Percentiles rank a stretch among this genome's conserved stretches.
Evolutionary conservation across 92 coral and sea anemone species (phyloP).

Genomic region (Heteractis magnifica): DNA sequence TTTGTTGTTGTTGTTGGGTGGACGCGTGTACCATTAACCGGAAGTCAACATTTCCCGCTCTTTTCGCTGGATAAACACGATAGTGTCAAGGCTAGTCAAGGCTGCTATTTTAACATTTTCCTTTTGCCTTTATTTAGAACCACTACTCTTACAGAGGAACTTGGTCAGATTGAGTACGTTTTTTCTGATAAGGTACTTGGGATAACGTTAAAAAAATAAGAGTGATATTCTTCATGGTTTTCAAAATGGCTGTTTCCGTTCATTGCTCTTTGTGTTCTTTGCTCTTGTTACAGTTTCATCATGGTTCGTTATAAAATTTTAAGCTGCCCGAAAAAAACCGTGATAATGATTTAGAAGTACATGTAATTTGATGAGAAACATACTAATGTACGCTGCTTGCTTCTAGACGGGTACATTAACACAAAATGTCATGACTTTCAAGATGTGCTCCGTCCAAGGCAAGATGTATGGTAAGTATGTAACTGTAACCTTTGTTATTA

Average conservation of each 20-base stretch:
- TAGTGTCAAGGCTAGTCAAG: neutral
- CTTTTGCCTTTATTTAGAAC: conserved; percentile 55
- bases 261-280: too few relatives aligned
- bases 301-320: too few relatives aligned
- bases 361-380: neutral
- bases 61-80: neutral
- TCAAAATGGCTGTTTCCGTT: neutral
- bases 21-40: neutral
- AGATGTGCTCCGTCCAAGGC: conserved; percentile 91
- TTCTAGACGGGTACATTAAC: conserved; percentile 95
- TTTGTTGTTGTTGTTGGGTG: neutral
- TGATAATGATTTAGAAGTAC: too few relatives aligned
- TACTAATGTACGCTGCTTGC: neutral
- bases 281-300: too few relatives aligned
- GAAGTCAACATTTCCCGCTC: neutral
- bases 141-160: conserved; percentile 93
- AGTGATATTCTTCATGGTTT: neutral
- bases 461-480: conserved; percentile 73
- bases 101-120: neutral
- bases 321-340: too few relatives aligned
- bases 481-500: too few relatives aligned
- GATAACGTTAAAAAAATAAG: neutral
- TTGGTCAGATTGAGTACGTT: conserved; percentile 93
- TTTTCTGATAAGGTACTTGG: conserved; percentile 91
- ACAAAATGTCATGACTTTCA: conserved; percentile 97